A percentile compares a stretch with the other conserved stretches of the same genome.
Evolutionary conservation across 2,797 vertebrate genomes (phyloP).

Genomic region (Hypotaenidia okinawae): DNA sequence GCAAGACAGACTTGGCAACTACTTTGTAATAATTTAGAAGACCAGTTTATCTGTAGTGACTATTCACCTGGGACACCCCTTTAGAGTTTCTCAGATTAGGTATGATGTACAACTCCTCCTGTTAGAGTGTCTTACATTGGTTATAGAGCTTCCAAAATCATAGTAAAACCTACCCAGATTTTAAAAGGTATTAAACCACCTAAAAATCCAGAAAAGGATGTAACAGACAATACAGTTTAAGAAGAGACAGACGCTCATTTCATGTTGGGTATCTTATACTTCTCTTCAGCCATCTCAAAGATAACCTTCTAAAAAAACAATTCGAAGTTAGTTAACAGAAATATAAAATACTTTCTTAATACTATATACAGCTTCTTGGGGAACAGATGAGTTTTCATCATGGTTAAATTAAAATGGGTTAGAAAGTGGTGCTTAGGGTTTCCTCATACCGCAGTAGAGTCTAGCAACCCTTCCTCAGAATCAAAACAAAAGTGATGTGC

Average conservation of each 20-base stretch:
- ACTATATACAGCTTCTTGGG: background rate
- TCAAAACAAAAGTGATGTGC: background rate
- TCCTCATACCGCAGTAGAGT: background rate
- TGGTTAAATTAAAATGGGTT: background rate
- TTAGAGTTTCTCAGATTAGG: no score
- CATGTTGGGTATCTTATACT: fast-evolving
- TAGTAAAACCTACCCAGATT: background rate
- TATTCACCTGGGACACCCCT: background rate
- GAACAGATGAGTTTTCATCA: background rate
- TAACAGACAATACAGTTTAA: background rate
- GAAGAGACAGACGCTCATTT: fast-evolving
- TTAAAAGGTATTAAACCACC: background rate
- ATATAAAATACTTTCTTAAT: background rate
- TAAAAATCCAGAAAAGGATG: background rate
- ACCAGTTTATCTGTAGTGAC: background rate
- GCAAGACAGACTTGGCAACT: background rate
- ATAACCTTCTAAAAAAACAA: background rate
- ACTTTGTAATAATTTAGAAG: background rate
- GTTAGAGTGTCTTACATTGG: background rate
- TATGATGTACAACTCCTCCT: background rate
- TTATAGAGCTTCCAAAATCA: background rate
- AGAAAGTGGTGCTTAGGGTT: background rate
- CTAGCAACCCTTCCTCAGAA: background rate
- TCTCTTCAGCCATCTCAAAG: background rate
- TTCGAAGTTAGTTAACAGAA: background rate